These are phyloP conservation scores for Drosophila barbarae DNA, from an alignment of 2,888 invertebrate species.

Conservation along the genomic window DNA sequence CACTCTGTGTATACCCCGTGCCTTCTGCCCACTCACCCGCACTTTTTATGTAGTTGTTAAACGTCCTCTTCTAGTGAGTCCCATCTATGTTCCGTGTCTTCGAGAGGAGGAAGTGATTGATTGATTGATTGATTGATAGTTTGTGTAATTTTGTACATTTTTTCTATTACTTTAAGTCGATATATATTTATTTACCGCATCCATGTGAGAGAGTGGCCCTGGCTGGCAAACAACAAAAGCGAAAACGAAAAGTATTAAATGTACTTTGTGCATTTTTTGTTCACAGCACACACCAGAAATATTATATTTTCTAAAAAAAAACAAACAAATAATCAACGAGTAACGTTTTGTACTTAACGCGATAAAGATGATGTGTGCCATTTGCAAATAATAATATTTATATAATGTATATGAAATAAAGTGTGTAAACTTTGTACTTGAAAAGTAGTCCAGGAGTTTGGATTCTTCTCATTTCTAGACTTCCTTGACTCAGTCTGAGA, in stretches of 20 bases:
- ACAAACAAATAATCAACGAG: conserved; percentile 14
- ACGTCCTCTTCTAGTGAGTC: conserved; percentile 24
- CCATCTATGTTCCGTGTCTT: conserved; percentile 31
- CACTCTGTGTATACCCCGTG: conserved; percentile 41
- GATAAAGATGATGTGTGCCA: conserved; percentile 52
- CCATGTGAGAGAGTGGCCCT: conserved; percentile 22
- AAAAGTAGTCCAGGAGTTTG: background rate
- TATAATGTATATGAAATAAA: conserved; percentile 30
- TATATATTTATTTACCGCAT: conserved; percentile 45
- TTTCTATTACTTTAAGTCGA: conserved; percentile 45
- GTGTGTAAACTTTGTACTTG: conserved; percentile 16
- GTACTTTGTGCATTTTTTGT: conserved; percentile 72
- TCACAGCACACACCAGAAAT: conserved; percentile 34
- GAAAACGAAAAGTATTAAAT: conserved; percentile 61
- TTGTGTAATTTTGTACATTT: conserved; percentile 46
- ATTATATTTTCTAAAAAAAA: conserved; percentile 10
- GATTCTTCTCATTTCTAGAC: background rate
- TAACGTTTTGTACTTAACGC: conserved; percentile 59
- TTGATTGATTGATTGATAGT: conserved; percentile 10
- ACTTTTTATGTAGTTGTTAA: conserved; percentile 39
- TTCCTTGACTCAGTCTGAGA: background rate
- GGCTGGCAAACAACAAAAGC: conserved; percentile 31
- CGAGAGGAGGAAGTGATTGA: conserved; percentile 18
- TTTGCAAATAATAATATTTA: conserved; percentile 47
- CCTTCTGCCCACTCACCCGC: conserved; percentile 24